These are phyloP conservation scores for Lochmaea crataegi DNA, from an alignment of 2,888 invertebrate species.

Conservation along the genomic window DNA sequence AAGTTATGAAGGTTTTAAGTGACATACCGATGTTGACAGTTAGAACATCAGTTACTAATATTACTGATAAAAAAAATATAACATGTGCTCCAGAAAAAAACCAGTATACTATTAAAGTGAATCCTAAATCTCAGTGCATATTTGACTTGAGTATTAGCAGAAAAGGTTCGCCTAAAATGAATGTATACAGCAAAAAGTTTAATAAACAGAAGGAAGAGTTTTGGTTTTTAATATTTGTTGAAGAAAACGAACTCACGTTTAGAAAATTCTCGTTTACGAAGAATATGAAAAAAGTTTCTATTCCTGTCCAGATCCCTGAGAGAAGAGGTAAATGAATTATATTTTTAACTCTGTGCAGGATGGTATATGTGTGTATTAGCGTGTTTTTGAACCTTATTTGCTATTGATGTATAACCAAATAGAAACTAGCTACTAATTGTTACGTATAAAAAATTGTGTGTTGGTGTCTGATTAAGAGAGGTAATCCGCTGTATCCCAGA, in stretches of 20 bases:
- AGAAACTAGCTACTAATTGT: no score
- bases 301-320: slow-evolving; percentile 74
- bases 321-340: slow-evolving; percentile 63
- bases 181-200: slow-evolving; percentile 85
- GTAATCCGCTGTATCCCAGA: no score
- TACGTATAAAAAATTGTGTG: no score
- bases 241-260: slow-evolving; percentile 76
- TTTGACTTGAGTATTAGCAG: slow-evolving; percentile 56
- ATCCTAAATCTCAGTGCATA: slow-evolving; percentile 49
- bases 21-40: slow-evolving; percentile 59
- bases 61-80: slow-evolving; percentile 36
- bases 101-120: slow-evolving; percentile 25
- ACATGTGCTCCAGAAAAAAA: slow-evolving; percentile 28
- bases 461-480: no score
- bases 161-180: slow-evolving; percentile 59
- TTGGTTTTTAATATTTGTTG: slow-evolving; percentile 91
- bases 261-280: slow-evolving; percentile 81
- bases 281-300: slow-evolving; percentile 56
- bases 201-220: slow-evolving; percentile 95
- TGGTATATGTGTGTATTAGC: background rate
- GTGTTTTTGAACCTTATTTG: no score
- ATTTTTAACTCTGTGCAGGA: slow-evolving; percentile 1
- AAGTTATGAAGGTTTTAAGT: slow-evolving; percentile 55
- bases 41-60: slow-evolving; percentile 48
- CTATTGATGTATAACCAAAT: no score